Percentiles rank a stretch among this genome's conserved stretches.
phyloP scores from a whole-genome alignment of 2,113 vertebrate genomes.

The Prinia subflava region DNA sequence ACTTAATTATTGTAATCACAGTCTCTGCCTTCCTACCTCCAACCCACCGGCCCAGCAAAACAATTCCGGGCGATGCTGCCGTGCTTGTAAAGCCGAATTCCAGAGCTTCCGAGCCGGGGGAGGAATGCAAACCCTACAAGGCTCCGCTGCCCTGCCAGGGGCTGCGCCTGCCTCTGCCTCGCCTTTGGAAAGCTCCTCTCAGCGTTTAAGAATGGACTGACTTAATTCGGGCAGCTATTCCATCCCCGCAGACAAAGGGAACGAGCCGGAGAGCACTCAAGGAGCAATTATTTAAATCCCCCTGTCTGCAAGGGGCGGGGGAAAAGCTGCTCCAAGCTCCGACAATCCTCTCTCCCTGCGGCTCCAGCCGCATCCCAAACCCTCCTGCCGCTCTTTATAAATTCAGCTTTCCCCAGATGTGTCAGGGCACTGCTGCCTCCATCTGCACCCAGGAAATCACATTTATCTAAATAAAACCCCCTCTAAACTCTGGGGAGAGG shows the following conservation, averaged over 20 bases:
- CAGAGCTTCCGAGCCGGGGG: not conserved
- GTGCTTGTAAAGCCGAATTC: not conserved
- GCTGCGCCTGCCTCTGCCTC: not conserved
- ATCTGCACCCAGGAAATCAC: not conserved
- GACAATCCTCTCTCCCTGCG: not conserved
- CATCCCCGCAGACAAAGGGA: not conserved
- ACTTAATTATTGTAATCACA: not conserved
- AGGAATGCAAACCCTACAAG: not conserved
- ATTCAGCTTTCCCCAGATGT: not conserved
- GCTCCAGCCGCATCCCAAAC: not conserved
- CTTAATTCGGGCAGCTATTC: not conserved
- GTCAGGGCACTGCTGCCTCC: not conserved
- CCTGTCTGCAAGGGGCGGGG: not conserved
- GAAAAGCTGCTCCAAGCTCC: not conserved
- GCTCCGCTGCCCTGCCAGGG: not conserved
- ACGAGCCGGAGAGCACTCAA: not conserved
- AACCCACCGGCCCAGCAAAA: not conserved
- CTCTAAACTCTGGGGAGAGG: not conserved
- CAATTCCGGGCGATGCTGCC: not conserved
- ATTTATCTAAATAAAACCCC: no score
- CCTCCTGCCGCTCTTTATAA: not conserved
- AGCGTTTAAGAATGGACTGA: not conserved
- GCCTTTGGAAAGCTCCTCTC: not conserved
- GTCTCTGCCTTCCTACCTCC: not conserved
- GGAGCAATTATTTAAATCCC: not conserved